Percentiles rank a stretch among this genome's conserved stretches.
Evolutionary conservation across 2,113 vertebrate genomes (phyloP).

Genomic region (Chloebia gouldiae): DNA sequence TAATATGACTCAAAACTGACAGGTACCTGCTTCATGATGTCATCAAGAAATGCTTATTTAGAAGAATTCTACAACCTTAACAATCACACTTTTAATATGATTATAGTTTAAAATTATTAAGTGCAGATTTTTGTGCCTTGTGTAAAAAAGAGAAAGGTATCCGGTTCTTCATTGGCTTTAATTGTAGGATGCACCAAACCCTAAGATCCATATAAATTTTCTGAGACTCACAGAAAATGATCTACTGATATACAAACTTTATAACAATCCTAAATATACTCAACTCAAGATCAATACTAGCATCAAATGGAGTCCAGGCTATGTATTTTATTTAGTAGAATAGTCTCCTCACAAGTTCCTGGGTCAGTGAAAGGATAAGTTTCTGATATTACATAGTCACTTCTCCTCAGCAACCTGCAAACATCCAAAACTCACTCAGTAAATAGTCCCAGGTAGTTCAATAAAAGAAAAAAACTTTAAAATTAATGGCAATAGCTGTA

Average conservation of each 20-base stretch:
- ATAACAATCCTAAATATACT: background rate
- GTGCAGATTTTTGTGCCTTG: background rate
- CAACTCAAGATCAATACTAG: background rate
- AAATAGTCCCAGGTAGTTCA: background rate
- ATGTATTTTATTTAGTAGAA: background rate
- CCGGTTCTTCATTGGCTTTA: background rate
- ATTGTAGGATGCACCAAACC: background rate
- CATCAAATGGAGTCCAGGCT: background rate
- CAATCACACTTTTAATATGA: background rate
- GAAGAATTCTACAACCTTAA: background rate
- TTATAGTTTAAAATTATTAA: background rate
- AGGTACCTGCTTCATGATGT: background rate
- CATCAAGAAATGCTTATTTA: background rate
- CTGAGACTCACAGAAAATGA: background rate
- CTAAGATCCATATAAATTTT: background rate
- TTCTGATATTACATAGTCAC: background rate
- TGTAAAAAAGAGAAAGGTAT: background rate
- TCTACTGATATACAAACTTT: background rate
- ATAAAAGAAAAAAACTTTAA: background rate
- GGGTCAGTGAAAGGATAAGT: accelerated
- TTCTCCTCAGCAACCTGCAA: background rate
- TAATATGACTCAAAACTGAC: background rate
- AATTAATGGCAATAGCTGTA: background rate
- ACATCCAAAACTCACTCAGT: background rate
- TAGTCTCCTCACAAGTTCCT: background rate